Evolutionary conservation across 2,888 invertebrate species (phyloP).

Genomic region (Agriopis leucophaearia): DNA sequence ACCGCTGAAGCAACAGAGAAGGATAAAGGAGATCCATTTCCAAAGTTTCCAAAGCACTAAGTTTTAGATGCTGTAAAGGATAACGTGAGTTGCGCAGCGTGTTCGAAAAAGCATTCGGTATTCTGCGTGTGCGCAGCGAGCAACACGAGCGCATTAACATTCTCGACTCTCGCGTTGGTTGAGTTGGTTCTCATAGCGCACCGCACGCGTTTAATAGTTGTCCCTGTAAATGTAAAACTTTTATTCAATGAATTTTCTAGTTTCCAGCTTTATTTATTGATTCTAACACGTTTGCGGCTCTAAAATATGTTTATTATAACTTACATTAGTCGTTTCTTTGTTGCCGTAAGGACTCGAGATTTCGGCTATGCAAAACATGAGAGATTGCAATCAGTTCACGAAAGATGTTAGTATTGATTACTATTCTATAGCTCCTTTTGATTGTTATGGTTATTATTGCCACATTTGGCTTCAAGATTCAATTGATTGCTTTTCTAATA

Average conservation of each 20-base stretch:
- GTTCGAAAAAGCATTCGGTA: slow-evolving; percentile 68
- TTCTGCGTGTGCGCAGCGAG: slow-evolving; percentile 70
- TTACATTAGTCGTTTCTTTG: too few relatives aligned
- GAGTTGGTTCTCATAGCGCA: slow-evolving; percentile 77
- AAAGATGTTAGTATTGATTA: too few relatives aligned
- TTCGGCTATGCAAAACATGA: too few relatives aligned
- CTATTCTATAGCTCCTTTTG: too few relatives aligned
- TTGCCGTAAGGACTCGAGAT: too few relatives aligned
- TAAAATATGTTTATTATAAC: background rate
- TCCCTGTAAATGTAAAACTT: slow-evolving; percentile 50
- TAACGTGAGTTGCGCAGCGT: slow-evolving; percentile 59
- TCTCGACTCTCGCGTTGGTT: slow-evolving; percentile 76
- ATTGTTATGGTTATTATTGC: too few relatives aligned
- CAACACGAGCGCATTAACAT: slow-evolving; percentile 83
- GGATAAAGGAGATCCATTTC: background rate
- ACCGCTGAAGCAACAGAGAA: too few relatives aligned
- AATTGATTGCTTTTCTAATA: too few relatives aligned
- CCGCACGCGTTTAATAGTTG: slow-evolving; percentile 61
- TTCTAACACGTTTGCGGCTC: background rate
- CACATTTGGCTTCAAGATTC: too few relatives aligned
- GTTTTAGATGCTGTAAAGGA: slow-evolving; percentile 34
- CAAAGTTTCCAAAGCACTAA: slow-evolving; percentile 14
- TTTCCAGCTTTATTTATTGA: slow-evolving; percentile 13
- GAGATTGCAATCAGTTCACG: too few relatives aligned
- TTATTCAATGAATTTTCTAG: slow-evolving; percentile 32